Evolutionary conservation across 2,113 vertebrate genomes (phyloP).

Genomic region (Psettodes erumei): DNA sequence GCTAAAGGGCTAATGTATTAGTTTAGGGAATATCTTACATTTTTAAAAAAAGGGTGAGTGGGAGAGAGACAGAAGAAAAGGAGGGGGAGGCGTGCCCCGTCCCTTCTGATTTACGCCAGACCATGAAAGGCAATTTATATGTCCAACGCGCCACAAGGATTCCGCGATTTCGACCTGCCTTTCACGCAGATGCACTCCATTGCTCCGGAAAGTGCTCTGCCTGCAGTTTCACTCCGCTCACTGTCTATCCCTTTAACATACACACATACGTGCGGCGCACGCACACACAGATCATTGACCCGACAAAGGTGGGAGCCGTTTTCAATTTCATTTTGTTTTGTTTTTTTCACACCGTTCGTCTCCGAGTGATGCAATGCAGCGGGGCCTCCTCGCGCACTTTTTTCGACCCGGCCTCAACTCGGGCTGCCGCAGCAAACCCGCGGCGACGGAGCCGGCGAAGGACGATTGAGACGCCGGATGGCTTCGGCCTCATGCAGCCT

Average conservation of each 20-base stretch:
- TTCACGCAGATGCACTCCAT: conserved; percentile 57
- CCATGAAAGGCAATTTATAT: conserved; percentile 61
- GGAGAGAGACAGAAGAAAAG: conserved; percentile 18
- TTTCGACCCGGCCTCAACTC: conserved; percentile 50
- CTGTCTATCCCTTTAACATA: conserved; percentile 1
- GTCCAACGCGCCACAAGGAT: conserved; percentile 54
- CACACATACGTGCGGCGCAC: conserved; percentile 7
- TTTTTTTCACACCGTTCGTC: conserved; percentile 32
- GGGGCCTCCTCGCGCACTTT: conserved; percentile 24
- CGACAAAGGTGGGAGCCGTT: conserved; percentile 58
- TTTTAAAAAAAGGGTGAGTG: conserved; percentile 17
- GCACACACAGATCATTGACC: conserved; percentile 48
- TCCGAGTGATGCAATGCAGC: conserved; percentile 51
- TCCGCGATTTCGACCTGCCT: conserved; percentile 63
- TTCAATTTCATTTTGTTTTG: conserved; percentile 58
- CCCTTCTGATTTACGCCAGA: conserved; percentile 65
- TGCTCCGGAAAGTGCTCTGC: conserved; percentile 57
- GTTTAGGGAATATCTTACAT: conserved; percentile 14
- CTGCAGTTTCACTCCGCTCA: conserved; percentile 42
- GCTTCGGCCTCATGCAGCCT: conserved; percentile 16
- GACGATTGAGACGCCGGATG: conserved; percentile 25
- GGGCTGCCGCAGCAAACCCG: conserved; percentile 12
- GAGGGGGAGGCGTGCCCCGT: conserved; percentile 20
- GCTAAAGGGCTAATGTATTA: conserved; percentile 33
- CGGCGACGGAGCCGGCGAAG: conserved; percentile 27